Evolutionary conservation across 1,140 invertebrate species (phyloP).

Genomic region (Magallana ariakensis): DNA sequence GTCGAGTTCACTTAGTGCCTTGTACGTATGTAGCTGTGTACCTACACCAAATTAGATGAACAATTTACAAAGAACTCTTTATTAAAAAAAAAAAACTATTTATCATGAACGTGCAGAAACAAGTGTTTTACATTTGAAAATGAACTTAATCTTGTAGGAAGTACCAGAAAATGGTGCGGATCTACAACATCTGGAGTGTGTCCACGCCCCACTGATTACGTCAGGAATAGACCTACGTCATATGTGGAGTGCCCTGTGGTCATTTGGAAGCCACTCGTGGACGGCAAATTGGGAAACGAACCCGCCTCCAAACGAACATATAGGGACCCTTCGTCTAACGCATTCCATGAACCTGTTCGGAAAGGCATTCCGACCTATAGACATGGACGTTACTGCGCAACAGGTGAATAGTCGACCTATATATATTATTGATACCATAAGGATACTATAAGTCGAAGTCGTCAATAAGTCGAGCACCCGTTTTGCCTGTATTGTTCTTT

Average conservation of each 20-base stretch:
- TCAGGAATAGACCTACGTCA: constrained; percentile 81
- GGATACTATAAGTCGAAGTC: no score
- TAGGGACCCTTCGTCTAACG: constrained; percentile 82
- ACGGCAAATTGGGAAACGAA: constrained; percentile 76
- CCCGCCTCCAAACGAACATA: constrained; percentile 81
- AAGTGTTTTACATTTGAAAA: no score
- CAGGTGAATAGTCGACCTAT: constrained; percentile 80
- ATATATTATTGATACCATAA: no score
- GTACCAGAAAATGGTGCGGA: constrained; percentile 96
- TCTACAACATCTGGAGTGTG: constrained; percentile 86
- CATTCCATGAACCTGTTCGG: constrained; percentile 83
- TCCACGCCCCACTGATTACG: constrained; percentile 86
- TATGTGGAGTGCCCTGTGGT: constrained; percentile 76
- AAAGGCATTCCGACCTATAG: constrained; percentile 78
- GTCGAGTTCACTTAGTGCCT: no score
- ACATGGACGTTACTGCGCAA: constrained; percentile 82
- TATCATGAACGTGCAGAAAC: no score
- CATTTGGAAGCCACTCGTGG: constrained; percentile 79
- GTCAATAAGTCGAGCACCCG: no score
- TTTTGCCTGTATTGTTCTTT: no score
- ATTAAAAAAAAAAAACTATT: no score
- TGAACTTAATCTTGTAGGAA: constrained; percentile 83
- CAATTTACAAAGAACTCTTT: no score
- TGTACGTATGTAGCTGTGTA: no score
- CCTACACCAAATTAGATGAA: no score